Evolutionary conservation across 2,888 invertebrate species (phyloP), one percentile per base, ranked within the genome.

Genomic region (Trachelus iudaicus): DNA sequence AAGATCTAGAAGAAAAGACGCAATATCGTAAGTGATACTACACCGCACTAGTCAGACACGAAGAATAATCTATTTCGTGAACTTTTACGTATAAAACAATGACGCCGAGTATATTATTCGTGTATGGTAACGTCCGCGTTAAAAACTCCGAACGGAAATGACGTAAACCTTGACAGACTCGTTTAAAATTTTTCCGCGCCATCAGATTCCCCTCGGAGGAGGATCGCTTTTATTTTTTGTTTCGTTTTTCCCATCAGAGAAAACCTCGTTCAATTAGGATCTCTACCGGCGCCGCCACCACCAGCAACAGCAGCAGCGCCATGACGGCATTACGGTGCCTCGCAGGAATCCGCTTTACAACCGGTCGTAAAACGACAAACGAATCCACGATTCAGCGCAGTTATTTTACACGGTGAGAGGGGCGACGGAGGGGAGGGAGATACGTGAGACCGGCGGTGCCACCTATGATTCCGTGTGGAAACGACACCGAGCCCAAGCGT

Each of bases 41-140:
- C 75, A 76, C 76, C 69, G 77, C 75, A 13, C 73, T 37, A 35
- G 73, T 56, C 23, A 71, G 37, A 73, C 73, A 33, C n/a, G 69
- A 31, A 35, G 30, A 75, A 80, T 74, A 80, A 78, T 77, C 76
- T 40, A 78, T 40, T 34, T 33, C 31, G 69, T n/a, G 69, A 79
- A 76, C 74, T 34, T 6, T 23, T 0, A 23, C 0, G 56, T 56
- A 23, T 56, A 23, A 56, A 56, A 56, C 15, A 23, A 56, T 2
- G 23, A 9, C 9, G 15, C 6, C 15, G 6, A 40, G 40, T 15
- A 40, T 56, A 56, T 56, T n/a, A n/a, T n/a, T n/a, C 9, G 23
- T 23, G 23, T 1, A 23, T 23, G 9, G 23, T 23, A 40, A 23
- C 0, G 40, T 56, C 56, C 9, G 23, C 9, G 23, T 37, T 9